Conservation (phyloP, 2,113 vertebrate species). For the Diglossa brunneiventris region DNA sequence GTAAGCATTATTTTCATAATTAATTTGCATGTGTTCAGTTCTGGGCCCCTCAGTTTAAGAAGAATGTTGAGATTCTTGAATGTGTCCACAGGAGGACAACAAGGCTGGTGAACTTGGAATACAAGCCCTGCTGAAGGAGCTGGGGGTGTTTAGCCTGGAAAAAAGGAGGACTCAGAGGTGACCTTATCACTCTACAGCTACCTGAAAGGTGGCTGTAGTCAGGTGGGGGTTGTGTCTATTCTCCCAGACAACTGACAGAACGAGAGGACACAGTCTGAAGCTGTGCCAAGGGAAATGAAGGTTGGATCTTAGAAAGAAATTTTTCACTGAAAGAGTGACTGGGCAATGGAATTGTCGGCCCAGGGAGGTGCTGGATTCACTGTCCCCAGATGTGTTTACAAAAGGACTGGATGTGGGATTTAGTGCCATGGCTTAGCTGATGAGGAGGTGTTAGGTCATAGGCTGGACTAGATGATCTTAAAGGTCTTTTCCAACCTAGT, state of each 20-base stretch:
- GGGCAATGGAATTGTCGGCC: fast-evolving
- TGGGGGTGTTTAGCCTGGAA: not conserved
- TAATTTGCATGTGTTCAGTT: not conserved
- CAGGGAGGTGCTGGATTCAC: not conserved
- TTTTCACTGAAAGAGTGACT: not conserved
- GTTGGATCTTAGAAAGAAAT: not conserved
- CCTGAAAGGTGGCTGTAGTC: not conserved
- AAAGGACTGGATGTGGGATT: fast-evolving
- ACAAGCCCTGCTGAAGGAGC: not conserved
- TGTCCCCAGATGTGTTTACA: fast-evolving
- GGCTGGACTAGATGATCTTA: not conserved
- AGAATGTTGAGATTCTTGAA: fast-evolving
- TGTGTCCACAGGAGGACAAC: fast-evolving
- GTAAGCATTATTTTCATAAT: not conserved
- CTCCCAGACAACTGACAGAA: not conserved
- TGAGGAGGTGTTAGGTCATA: not conserved
- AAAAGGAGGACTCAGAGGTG: not conserved
- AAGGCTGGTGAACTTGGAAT: not conserved
- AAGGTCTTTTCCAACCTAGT: not conserved
- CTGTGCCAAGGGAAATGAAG: not conserved
- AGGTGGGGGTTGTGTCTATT: not conserved
- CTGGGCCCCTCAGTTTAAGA: not conserved
- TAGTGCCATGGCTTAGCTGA: not conserved
- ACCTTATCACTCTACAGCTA: not conserved
- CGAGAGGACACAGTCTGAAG: not conserved